phyloP scores from a whole-genome alignment of 2,888 invertebrate genomes.

The Eupithecia subumbrata region DNA sequence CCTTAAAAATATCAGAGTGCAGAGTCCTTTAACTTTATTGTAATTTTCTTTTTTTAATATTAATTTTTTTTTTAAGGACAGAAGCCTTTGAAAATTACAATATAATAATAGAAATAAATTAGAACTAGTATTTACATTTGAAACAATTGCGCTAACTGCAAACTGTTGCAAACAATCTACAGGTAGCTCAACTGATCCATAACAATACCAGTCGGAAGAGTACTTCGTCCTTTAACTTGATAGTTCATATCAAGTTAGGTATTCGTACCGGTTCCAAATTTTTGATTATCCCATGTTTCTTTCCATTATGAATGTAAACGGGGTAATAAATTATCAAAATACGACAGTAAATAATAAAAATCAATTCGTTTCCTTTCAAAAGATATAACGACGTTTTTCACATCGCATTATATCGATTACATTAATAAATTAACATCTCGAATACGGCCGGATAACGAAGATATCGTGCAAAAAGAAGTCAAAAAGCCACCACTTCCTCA shows the following conservation, averaged over 20 bases:
- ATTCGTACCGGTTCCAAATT: not conserved
- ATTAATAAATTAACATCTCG: not conserved
- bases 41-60: too few relatives aligned
- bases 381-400: not conserved
- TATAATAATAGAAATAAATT: too few relatives aligned
- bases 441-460: not conserved
- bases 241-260: not conserved
- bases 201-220: too few relatives aligned
- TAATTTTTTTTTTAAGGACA: too few relatives aligned
- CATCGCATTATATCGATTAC: not conserved
- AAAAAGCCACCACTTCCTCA: constrained; percentile 26
- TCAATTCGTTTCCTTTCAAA: not conserved
- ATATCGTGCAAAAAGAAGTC: not conserved
- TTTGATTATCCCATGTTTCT: not conserved
- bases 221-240: too few relatives aligned
- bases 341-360: not conserved
- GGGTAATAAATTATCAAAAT: not conserved
- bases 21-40: too few relatives aligned
- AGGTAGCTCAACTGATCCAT: too few relatives aligned
- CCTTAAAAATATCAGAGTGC: too few relatives aligned
- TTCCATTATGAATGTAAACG: not conserved
- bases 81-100: too few relatives aligned
- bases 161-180: too few relatives aligned
- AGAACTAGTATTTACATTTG: too few relatives aligned
- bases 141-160: too few relatives aligned